Base-by-base conservation (phyloP, 1,140 invertebrate species). In the Brachionus manjavacas region DNA sequence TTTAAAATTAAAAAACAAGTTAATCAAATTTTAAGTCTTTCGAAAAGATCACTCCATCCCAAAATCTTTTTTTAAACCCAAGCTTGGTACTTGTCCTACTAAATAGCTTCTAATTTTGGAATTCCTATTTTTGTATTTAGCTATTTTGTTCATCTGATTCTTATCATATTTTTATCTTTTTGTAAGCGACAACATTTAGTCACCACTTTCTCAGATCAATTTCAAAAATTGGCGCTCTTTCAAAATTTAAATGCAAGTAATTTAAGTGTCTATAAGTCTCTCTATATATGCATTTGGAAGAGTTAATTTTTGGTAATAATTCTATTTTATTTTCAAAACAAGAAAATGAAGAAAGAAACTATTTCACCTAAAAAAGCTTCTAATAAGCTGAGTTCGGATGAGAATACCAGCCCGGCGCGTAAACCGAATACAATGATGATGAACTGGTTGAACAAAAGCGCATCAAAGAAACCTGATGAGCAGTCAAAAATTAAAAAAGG, bases 391-490 rank as follows among this genome's bases (percentile, higher is more conserved):
- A 76, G 72, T 76, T 76, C 72, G 4, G 72, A 76, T 76, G 72
- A 76, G 41, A 76, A 76, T 49, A 76, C 20, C 49, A 76, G 72
- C 41, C 72, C 72, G 12, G 72, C 31, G 0, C 43, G 43, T 49
- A 76, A 76, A 76, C 39, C 41, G 0, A 46, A 46, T 25, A 76
- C 39, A 46, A 76, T 76, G 72, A 76, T 76, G 72, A 76, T 76
- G 72, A 76, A 76, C 46, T 76, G 72, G 72, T 23, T 76, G 20
- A 76, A 43, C 14, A 76, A 76, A 28, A 76, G 72, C 20, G 72
- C 72, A 11, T 25, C 41, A 20, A 76, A 76, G 43, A 76, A 76
- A 25, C 11, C 1, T 14, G 72, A 76, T 6, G 72, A 76, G 4
- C 20, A 76, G 9, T 25, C 72, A 31, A 49, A 23, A 12, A 23